These are phyloP conservation scores for Athalia rosae DNA, from an alignment of 2,888 invertebrate genomes.

Conservation along the genomic window DNA sequence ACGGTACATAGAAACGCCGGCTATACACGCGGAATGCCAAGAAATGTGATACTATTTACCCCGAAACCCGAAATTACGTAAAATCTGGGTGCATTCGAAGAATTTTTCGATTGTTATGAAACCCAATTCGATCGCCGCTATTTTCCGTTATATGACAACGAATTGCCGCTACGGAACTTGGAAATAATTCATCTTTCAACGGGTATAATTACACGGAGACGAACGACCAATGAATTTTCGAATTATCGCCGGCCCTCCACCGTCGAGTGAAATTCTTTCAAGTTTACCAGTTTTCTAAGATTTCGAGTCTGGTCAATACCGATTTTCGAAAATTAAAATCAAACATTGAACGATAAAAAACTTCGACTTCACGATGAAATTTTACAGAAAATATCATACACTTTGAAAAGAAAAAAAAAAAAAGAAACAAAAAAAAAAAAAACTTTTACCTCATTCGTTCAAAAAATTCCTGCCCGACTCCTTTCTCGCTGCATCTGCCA, in stretches of 20 bases:
- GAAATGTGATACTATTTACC: conserved; percentile 68
- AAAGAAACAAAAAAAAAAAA: neutral
- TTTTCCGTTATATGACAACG: too few relatives aligned
- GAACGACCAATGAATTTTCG: too few relatives aligned
- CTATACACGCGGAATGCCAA: conserved; percentile 51
- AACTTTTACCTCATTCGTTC: neutral
- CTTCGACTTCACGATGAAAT: neutral
- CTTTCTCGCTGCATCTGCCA: conserved; percentile 65
- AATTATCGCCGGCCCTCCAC: too few relatives aligned
- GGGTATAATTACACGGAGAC: too few relatives aligned
- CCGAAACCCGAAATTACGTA: conserved; percentile 67
- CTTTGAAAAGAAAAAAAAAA: neutral
- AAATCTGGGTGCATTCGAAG: conserved; percentile 44
- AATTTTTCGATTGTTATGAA: neutral
- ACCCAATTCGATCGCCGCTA: too few relatives aligned
- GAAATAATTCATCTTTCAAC: too few relatives aligned
- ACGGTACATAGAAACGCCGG: neutral
- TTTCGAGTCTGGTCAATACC: conserved; percentile 46
- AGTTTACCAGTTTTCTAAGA: conserved; percentile 48
- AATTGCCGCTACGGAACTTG: too few relatives aligned
- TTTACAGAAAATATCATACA: neutral
- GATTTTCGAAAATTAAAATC: conserved; percentile 32
- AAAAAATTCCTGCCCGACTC: neutral
- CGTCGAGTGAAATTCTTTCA: too few relatives aligned
- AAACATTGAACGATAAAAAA: conserved; percentile 6